A percentile compares a stretch with the other conserved stretches of the same genome.
phyloP scores from a whole-genome alignment of 2,797 vertebrate species.

The Lycodopsis pacificus region DNA sequence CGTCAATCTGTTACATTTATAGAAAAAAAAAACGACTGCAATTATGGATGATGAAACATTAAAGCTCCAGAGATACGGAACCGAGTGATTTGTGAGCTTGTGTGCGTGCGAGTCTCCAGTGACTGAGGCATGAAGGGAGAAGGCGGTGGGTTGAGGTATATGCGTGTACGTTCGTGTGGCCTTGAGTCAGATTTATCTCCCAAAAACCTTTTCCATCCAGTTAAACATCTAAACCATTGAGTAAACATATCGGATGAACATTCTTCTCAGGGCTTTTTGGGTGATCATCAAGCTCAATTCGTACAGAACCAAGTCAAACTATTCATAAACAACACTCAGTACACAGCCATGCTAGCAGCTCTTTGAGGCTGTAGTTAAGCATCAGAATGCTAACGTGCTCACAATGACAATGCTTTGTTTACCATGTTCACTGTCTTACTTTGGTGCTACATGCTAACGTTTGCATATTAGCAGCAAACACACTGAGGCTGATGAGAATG shows the following conservation, averaged over 20 bases:
- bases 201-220: conserved; percentile 1
- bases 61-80: conserved; percentile 34
- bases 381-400: not conserved
- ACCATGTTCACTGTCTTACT: not conserved
- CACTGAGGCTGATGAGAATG: not conserved
- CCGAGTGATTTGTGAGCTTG: conserved; percentile 5
- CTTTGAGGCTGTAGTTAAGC: not conserved
- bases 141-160: not conserved
- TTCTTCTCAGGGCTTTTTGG: not conserved
- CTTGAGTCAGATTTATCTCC: conserved; percentile 9
- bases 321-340: not conserved
- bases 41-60: conserved; percentile 53
- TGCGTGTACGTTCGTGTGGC: not conserved
- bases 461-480: not conserved
- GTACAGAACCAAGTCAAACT: not conserved
- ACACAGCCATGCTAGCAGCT: not conserved
- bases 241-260: not conserved
- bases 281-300: not conserved
- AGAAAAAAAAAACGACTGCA: conserved; percentile 47
- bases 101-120: not conserved
- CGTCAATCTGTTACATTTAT: conserved; percentile 56
- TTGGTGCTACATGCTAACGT: not conserved
- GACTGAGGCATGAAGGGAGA: not conserved
- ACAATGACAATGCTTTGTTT: not conserved
- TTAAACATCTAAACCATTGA: conserved; percentile 2